A percentile compares a stretch with the other conserved stretches of the same genome.
Evolutionary conservation across 2,888 invertebrate genomes (phyloP).

Genomic region (Achlya flavicornis): DNA sequence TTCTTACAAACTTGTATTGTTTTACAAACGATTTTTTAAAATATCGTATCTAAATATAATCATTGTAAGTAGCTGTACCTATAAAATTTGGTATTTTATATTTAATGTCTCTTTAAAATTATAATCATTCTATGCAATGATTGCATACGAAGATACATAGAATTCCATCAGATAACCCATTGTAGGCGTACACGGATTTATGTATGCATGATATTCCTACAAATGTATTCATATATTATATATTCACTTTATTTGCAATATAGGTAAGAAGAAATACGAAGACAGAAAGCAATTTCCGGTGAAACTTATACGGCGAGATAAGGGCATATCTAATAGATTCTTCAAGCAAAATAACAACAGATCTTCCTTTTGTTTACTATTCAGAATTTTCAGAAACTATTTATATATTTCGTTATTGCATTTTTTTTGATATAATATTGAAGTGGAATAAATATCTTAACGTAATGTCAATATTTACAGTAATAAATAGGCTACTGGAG

Average conservation of each 20-base stretch:
- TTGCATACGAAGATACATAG: too few relatives aligned
- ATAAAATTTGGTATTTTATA: too few relatives aligned
- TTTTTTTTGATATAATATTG: background rate
- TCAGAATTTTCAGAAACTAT: too few relatives aligned
- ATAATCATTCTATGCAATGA: too few relatives aligned
- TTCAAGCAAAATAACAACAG: slow-evolving; percentile 4
- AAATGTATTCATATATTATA: background rate
- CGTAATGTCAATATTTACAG: background rate
- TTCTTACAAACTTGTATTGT: too few relatives aligned
- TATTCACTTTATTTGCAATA: background rate
- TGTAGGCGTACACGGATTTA: background rate
- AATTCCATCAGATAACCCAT: background rate
- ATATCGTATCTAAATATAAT: too few relatives aligned
- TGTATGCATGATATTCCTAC: slow-evolving; percentile 2
- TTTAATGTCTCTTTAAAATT: too few relatives aligned
- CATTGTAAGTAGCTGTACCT: too few relatives aligned
- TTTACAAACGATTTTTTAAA: too few relatives aligned
- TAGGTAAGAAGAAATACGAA: slow-evolving; percentile 1
- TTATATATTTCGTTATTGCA: background rate
- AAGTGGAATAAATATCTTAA: background rate
- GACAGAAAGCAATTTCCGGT: slow-evolving; percentile 5
- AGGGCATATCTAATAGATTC: slow-evolving; percentile 5
- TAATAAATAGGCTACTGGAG: too few relatives aligned
- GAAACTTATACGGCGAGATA: background rate
- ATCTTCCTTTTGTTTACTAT: background rate